Base-by-base conservation (phyloP, 2,113 vertebrate genomes). In the Callospermophilus lateralis region DNA sequence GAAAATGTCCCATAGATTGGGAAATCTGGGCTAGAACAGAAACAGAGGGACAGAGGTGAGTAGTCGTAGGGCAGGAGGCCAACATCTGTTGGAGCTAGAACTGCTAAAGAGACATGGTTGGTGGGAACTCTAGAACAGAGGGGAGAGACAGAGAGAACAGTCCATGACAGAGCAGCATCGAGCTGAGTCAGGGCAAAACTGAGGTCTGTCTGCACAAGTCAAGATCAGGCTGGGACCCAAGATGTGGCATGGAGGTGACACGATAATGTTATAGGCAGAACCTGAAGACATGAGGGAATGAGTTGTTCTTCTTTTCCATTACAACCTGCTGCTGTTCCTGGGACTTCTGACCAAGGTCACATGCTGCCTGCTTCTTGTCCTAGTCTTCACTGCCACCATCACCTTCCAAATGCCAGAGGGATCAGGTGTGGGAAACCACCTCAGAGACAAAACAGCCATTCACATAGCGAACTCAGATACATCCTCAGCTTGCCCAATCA, bases 131-230 rank as follows among this genome's bases (percentile, higher is more conserved):
- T 58, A 39, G 80, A 58, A 51, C 48, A 32, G 39, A 74, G 61
- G 80, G 10, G 30, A 53, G 37, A 76, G 55, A 68, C 88, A 73
- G 79, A 39, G 12, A 51, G 32, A 92, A n/a, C 39, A 51, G 48
- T 28, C 48, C 55, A 0, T 12, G 28, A 30, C 72, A 48, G 70
- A 17, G 89, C 53, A 45, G 20, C 8, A 12, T 72, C 76, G 77
- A 83, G 65, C 74, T 90, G 90, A 95, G 63, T 90, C 79, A 86
- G 89, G 48, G 84, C 51, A 51, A 61, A 72, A 34, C 83, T 51
- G n/a, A 84, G 58, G 13, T 79, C 80, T 53, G 42, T 30, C 63
- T 95, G 42, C 37, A 81, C 51, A 67, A 45, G 37, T 34, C 67
- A 73, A 81, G 72, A 61, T 51, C 58, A 93, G 58, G 8, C n/a